Evolutionary conservation across 2,888 invertebrate species (phyloP).

Genomic region (Temnothorax unifasciatus): DNA sequence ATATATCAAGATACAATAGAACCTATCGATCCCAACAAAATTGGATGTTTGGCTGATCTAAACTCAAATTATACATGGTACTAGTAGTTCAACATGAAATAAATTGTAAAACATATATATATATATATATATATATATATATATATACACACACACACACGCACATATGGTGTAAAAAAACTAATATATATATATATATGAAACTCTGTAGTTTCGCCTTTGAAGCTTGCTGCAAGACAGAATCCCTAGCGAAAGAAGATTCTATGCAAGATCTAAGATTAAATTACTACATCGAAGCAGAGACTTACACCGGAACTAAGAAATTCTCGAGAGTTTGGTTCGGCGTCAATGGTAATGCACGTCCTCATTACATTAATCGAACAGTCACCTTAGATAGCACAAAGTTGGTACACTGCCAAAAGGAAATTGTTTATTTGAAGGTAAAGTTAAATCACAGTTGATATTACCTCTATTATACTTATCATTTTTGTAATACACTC

Average conservation of each 20-base stretch:
- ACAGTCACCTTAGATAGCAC: slow-evolving; percentile 89
- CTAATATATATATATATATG: too few species aligned
- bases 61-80: slow-evolving; percentile 90
- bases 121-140: too few species aligned
- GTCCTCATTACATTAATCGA: slow-evolving; percentile 89
- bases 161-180: too few species aligned
- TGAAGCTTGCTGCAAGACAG: slow-evolving; percentile 93
- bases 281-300: slow-evolving; percentile 93
- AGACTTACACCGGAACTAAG: slow-evolving; percentile 91
- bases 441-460: slow-evolving; percentile 77
- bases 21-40: slow-evolving; percentile 93
- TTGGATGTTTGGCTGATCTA: slow-evolving; percentile 91
- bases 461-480: not conserved
- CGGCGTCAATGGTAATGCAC: slow-evolving; percentile 87
- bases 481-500: not conserved
- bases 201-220: slow-evolving; percentile 88
- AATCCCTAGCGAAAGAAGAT: slow-evolving; percentile 88
- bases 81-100: too few species aligned
- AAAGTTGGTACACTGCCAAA: slow-evolving; percentile 89
- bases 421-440: slow-evolving; percentile 94
- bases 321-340: slow-evolving; percentile 95
- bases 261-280: slow-evolving; percentile 87
- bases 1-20: slow-evolving; percentile 88
- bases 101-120: too few species aligned
- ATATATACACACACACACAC: too few species aligned